Percentiles rank a stretch among this genome's conserved stretches.
Conservation (phyloP, 2,113 vertebrate genomes). For the Solenodon paradoxus region DNA sequence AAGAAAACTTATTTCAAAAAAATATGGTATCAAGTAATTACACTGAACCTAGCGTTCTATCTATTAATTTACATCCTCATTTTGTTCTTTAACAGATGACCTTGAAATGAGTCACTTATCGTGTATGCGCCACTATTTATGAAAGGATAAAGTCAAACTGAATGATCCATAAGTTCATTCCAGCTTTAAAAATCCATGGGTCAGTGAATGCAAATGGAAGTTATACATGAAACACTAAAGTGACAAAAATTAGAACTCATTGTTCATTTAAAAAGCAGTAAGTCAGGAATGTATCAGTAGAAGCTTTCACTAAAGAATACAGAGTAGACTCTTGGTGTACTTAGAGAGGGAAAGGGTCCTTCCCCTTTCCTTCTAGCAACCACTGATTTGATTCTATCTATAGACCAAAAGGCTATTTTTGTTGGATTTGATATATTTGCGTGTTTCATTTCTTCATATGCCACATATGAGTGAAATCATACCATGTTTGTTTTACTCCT, state of each 20-base stretch:
- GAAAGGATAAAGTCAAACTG: not conserved
- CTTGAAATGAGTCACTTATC: not conserved
- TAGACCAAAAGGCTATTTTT: too few species aligned
- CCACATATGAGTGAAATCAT: too few species aligned
- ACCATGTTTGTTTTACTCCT: too few species aligned
- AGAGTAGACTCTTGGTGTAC: not conserved
- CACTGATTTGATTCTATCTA: too few species aligned
- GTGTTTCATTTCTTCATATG: too few species aligned
- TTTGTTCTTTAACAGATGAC: not conserved
- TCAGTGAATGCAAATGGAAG: slow-evolving; percentile 19
- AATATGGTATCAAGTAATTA: not conserved
- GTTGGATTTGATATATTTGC: too few species aligned
- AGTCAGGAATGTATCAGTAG: not conserved
- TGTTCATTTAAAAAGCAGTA: not conserved
- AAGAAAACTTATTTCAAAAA: not conserved
- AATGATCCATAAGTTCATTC: not conserved
- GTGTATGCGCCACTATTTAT: not conserved
- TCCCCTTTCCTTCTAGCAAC: too few species aligned
- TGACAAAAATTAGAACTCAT: slow-evolving; percentile 26
- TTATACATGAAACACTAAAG: slow-evolving; percentile 28
- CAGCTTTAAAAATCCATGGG: not conserved
- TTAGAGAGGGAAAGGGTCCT: not conserved
- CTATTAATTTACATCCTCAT: not conserved
- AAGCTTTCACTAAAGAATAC: not conserved
- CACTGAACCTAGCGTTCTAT: not conserved